phyloP scores from a whole-genome alignment of 2,113 vertebrate species.

The Pterocles gutturalis region DNA sequence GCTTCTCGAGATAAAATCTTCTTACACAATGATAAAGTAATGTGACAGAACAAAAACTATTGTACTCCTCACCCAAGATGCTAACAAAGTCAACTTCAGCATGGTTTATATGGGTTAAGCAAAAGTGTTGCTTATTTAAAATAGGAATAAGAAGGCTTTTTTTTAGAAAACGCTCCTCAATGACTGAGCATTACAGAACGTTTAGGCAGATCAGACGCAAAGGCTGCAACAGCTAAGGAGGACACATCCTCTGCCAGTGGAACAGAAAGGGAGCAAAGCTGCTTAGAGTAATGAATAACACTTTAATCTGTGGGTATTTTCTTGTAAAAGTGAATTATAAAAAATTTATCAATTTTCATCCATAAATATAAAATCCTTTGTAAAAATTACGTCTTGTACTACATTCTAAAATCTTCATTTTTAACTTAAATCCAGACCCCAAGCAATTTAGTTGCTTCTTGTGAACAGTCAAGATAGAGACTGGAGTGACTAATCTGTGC shows the following conservation, averaged over 20 bases:
- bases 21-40: neutral
- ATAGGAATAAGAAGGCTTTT: neutral
- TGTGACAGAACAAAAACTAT: neutral
- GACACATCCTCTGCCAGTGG: neutral
- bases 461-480: neutral
- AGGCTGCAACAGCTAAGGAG: neutral
- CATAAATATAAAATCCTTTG: conserved; percentile 50
- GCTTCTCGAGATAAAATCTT: neutral
- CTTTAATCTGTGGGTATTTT: conserved; percentile 34
- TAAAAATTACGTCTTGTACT: conserved; percentile 37
- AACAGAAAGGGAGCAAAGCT: neutral
- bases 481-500: neutral
- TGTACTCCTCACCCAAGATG: neutral
- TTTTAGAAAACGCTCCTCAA: neutral
- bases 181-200: neutral
- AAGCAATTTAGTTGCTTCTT: neutral
- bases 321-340: conserved; percentile 54
- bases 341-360: conserved; percentile 51
- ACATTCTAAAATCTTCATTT: conserved; percentile 52
- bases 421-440: conserved; percentile 26
- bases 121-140: neutral
- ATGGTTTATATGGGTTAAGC: neutral
- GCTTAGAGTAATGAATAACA: conserved; percentile 24
- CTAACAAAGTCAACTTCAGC: neutral
- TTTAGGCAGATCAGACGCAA: neutral